These are phyloP conservation scores for Atherix ibis DNA, from an alignment of 2,888 invertebrate species.

Conservation along the genomic window DNA sequence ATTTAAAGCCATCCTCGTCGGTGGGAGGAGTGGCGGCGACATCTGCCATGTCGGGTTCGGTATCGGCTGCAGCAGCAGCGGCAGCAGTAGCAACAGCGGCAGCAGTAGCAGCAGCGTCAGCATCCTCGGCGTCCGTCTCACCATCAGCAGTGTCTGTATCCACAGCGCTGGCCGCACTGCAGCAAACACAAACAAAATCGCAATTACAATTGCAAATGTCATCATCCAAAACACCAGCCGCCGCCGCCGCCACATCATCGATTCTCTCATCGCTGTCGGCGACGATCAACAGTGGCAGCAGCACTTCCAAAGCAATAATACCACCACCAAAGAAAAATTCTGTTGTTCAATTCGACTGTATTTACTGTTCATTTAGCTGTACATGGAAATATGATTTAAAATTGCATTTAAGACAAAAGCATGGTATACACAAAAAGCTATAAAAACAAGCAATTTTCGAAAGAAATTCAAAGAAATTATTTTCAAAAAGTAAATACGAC, in stretches of 20 bases:
- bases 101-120: slow-evolving; percentile 8
- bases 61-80: too few species aligned
- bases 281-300: neutral
- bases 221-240: slow-evolving; percentile 1
- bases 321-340: slow-evolving; percentile 20
- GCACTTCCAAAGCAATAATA: slow-evolving; percentile 7
- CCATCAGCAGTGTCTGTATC: slow-evolving; percentile 7
- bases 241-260: slow-evolving; percentile 3
- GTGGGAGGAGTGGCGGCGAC: slow-evolving; percentile 1
- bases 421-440: slow-evolving; percentile 33
- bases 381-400: slow-evolving; percentile 34
- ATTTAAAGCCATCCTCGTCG: too few species aligned
- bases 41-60: too few species aligned
- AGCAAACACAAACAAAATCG: neutral
- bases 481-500: too few species aligned
- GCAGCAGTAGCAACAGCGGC: slow-evolving; percentile 2
- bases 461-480: too few species aligned
- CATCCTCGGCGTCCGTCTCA: slow-evolving; percentile 6
- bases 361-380: slow-evolving; percentile 30
- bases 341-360: slow-evolving; percentile 25
- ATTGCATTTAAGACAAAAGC: slow-evolving; percentile 31
- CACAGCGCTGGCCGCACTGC: neutral
- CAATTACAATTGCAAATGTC: neutral
- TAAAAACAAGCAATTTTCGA: too few species aligned
- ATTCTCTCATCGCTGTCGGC: slow-evolving; percentile 1